phyloP scores from a whole-genome alignment of 2,797 vertebrate genomes.

The Amphiprion clarkii region DNA sequence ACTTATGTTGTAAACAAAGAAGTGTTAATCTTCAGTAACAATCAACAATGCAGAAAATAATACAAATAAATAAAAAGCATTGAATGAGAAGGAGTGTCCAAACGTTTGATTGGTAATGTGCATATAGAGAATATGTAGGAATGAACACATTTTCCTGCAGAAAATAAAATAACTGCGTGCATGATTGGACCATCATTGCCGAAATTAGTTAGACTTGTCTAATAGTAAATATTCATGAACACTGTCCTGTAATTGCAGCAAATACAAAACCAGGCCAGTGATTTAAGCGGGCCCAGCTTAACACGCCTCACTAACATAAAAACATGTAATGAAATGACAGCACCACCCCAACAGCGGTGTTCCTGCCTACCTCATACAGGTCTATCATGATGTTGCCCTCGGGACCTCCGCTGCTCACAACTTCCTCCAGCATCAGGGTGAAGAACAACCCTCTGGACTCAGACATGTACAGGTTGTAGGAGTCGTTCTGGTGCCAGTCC shows the following conservation, averaged over 20 bases:
- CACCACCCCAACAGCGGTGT: constrained; percentile 5
- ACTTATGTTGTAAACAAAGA: too few relatives aligned
- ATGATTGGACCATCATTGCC: not conserved
- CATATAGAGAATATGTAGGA: not conserved
- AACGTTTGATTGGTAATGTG: too few relatives aligned
- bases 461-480: constrained; percentile 95
- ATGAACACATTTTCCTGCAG: not conserved
- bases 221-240: not conserved
- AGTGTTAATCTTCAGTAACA: too few relatives aligned
- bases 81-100: too few relatives aligned
- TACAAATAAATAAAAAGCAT: too few relatives aligned
- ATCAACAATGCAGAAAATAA: not conserved
- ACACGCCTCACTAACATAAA: constrained; percentile 14
- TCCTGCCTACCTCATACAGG: constrained; percentile 92
- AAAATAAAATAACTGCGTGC: rapidly evolving
- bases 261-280: constrained; percentile 8
- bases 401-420: constrained; percentile 92
- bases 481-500: constrained; percentile 96
- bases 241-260: constrained; percentile 1
- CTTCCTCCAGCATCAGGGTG: constrained; percentile 93
- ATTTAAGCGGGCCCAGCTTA: not conserved
- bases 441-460: constrained; percentile 93
- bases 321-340: constrained; percentile 28
- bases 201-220: not conserved
- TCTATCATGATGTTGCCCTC: constrained; percentile 98